Percentiles rank a stretch among this genome's conserved stretches.
phyloP scores from a whole-genome alignment of 2,888 invertebrate species.

The Megalurothrips usitatus region DNA sequence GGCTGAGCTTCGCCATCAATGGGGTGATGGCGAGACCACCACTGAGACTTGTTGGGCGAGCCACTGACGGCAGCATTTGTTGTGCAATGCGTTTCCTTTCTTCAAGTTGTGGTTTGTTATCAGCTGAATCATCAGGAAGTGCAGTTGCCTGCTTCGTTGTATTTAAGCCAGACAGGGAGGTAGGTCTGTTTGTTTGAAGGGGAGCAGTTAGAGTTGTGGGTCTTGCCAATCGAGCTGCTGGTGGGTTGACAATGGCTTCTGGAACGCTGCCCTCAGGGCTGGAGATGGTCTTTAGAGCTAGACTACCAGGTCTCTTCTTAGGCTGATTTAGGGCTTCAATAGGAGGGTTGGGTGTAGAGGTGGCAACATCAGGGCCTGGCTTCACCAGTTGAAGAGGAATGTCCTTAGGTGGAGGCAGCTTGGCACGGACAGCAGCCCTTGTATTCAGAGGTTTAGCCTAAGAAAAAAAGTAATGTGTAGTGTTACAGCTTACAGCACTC shows the following conservation, averaged over 20 bases:
- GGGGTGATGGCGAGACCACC: constrained; percentile 55
- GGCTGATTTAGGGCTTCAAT: not conserved
- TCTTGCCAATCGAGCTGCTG: not conserved
- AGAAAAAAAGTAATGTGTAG: not conserved
- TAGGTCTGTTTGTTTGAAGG: not conserved
- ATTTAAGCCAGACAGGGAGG: constrained; percentile 1
- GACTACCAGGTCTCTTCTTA: not conserved
- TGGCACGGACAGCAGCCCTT: not conserved
- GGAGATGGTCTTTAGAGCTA: not conserved
- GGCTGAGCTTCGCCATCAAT: constrained; percentile 73
- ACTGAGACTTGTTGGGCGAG: constrained; percentile 1
- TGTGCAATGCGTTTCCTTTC: not conserved
- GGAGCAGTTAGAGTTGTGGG: not conserved
- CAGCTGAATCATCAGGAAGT: not conserved
- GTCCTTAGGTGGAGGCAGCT: not conserved
- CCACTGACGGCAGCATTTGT: not conserved
- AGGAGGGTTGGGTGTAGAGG: not conserved
- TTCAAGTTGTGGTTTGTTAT: not conserved
- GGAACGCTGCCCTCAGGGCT: not conserved
- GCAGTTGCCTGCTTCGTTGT: not conserved
- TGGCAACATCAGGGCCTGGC: not conserved
- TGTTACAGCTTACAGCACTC: not conserved
- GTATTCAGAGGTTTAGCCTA: not conserved
- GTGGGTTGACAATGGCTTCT: not conserved
- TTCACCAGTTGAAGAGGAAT: not conserved